Percentiles rank a stretch among this genome's conserved stretches.
Evolutionary conservation across 2,888 invertebrate genomes (phyloP).

Genomic region (Xanthorhoe spadicearia): DNA sequence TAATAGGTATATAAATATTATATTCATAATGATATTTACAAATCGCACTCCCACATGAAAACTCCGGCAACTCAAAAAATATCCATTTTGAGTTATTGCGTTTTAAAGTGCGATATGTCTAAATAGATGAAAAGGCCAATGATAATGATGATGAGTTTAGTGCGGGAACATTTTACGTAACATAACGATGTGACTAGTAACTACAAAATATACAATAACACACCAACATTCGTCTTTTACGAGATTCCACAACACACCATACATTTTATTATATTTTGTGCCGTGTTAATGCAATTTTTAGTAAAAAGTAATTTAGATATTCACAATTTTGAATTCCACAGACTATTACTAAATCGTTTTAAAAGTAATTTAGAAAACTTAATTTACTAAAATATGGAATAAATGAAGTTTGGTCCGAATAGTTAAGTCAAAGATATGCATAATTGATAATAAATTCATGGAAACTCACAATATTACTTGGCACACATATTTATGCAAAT

Average conservation of each 20-base stretch:
- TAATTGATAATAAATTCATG: constrained; percentile 8
- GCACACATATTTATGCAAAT: constrained; percentile 15
- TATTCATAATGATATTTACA: too few relatives aligned
- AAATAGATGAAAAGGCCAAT: too few relatives aligned
- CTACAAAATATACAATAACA: constrained; percentile 21
- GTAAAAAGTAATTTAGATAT: neutral
- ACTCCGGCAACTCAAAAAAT: too few relatives aligned
- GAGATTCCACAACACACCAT: constrained; percentile 18
- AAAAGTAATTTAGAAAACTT: neutral
- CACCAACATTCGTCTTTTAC: constrained; percentile 7
- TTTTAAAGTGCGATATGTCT: too few relatives aligned
- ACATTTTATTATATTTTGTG: neutral
- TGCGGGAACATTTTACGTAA: constrained; percentile 15
- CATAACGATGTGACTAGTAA: constrained; percentile 35
- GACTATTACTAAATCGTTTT: too few relatives aligned
- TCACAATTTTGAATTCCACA: neutral
- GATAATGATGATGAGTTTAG: too few relatives aligned
- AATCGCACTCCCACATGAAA: too few relatives aligned
- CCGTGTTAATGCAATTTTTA: neutral
- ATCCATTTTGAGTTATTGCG: too few relatives aligned
- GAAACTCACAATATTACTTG: constrained; percentile 16
- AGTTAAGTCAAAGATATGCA: constrained; percentile 14
- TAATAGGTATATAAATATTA: too few relatives aligned
- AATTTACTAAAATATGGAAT: neutral
- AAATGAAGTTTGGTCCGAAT: constrained; percentile 12